Evolutionary conservation across 2,797 vertebrate species (phyloP), one percentile per base, ranked within the genome.

Genomic region (Sebastes diaconus): DNA sequence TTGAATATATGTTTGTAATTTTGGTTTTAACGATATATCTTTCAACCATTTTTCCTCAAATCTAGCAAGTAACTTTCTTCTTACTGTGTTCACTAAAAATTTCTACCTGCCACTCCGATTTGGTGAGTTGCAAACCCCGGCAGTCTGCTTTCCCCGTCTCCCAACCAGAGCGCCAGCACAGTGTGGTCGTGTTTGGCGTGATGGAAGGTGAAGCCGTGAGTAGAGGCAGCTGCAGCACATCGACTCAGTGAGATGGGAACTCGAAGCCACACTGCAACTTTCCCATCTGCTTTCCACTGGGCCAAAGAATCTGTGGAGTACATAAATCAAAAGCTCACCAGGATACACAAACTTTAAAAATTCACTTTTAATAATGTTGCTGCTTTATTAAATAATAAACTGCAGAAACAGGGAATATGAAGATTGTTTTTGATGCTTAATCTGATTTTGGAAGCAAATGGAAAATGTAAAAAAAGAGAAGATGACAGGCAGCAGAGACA

Each of bases 91-190:
- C 39, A 1, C 2, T 58, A 50, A 14, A 34, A 12, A 42, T 66
- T 6, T 76, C 32, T 89, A 99, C 98, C 98, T 95, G 97, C 98
- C 12, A 99, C 98, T 64, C 98, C 98, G 1, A 99, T 57, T 89
- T 99, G 98, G 90, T 99, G 98, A 1, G 96, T 98, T 12, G 98
- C 98, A 0, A 95, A 99, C 1, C 87, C 94, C 0, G 98, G 98
- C 30, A 99, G 93, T 16, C 95, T 93, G 96, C 95, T 97, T 42
- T 95, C 90, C 18, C 96, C 98, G 2, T 94, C 90, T 6, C 91
- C 96, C 83, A 98, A 83, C 98, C 98, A 99, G 22, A 98, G 93
- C 0, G 95, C 93, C 86, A 99, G 84, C 0, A 97, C 94, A 2
- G 97, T 93, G 0, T 92, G 92, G 80, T 97, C 87, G 0, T 71